These are phyloP conservation scores for Digitonthophagus gazella DNA, from an alignment of 2,888 invertebrate genomes.

Conservation along the genomic window DNA sequence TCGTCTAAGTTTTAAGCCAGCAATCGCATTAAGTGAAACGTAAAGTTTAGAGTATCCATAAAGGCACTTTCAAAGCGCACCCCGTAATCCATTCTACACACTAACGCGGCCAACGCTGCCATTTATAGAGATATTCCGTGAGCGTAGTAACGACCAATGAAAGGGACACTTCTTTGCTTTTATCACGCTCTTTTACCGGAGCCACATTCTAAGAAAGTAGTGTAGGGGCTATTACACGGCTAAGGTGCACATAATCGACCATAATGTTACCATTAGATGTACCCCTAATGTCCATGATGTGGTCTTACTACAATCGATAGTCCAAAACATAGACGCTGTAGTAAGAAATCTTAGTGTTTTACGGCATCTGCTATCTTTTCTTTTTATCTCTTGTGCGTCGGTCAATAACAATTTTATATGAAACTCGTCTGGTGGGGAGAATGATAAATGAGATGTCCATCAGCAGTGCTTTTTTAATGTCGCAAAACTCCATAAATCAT, in stretches of 20 bases:
- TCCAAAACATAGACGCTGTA: too few relatives aligned
- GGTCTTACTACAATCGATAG: too few relatives aligned
- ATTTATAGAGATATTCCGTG: conserved; percentile 5
- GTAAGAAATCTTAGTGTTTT: too few relatives aligned
- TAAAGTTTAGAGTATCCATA: conserved; percentile 5
- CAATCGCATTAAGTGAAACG: conserved; percentile 12
- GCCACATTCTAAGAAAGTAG: neutral
- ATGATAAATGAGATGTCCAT: neutral
- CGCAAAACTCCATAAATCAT: neutral
- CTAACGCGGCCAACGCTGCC: neutral
- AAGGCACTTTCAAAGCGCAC: conserved; percentile 2
- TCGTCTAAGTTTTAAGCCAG: neutral
- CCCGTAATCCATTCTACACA: conserved; percentile 3
- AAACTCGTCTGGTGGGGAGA: neutral
- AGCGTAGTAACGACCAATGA: conserved; percentile 15
- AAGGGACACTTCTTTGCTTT: conserved; percentile 10
- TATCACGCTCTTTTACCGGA: conserved; percentile 5
- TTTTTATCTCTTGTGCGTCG: neutral
- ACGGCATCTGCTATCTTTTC: too few relatives aligned
- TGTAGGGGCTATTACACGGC: conserved; percentile 6
- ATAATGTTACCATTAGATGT: conserved; percentile 26
- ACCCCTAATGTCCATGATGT: conserved; percentile 15
- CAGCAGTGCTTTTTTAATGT: neutral
- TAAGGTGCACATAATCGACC: conserved; percentile 21
- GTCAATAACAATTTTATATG: neutral